These are phyloP conservation scores for Cynocephalus volans DNA, from an alignment of 2,113 vertebrate species.

Conservation along the genomic window DNA sequence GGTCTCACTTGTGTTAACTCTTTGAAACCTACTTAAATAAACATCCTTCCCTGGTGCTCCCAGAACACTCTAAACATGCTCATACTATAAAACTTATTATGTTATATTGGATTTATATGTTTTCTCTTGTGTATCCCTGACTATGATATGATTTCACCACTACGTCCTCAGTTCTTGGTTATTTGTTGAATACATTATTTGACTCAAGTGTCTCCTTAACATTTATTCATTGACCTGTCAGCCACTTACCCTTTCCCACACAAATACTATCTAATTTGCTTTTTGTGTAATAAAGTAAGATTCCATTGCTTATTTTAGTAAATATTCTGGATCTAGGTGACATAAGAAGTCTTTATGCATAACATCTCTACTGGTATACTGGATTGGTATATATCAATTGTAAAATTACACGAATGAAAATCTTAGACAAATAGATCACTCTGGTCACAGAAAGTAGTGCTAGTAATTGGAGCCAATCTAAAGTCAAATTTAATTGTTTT, in stretches of 20 bases:
- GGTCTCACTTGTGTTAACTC: background rate
- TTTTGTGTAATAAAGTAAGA: background rate
- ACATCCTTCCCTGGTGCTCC: background rate
- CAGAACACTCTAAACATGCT: background rate
- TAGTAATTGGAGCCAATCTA: constrained; percentile 7
- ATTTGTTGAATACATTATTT: background rate
- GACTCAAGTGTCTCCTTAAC: background rate
- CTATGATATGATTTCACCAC: background rate
- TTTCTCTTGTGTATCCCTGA: background rate
- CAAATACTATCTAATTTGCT: background rate
- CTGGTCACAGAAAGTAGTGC: background rate
- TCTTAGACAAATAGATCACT: background rate
- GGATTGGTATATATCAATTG: background rate
- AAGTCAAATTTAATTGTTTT: background rate
- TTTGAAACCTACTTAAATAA: background rate
- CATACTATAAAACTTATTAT: constrained; percentile 23
- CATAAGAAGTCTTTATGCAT: background rate
- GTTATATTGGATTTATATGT: background rate
- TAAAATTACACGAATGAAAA: background rate
- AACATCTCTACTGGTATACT: background rate
- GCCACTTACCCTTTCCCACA: background rate
- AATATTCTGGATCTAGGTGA: background rate
- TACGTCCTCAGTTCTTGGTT: background rate
- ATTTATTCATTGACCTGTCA: background rate
- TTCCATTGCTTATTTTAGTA: background rate